phyloP scores from a whole-genome alignment of 2,888 invertebrate genomes.

The Cancer borealis region DNA sequence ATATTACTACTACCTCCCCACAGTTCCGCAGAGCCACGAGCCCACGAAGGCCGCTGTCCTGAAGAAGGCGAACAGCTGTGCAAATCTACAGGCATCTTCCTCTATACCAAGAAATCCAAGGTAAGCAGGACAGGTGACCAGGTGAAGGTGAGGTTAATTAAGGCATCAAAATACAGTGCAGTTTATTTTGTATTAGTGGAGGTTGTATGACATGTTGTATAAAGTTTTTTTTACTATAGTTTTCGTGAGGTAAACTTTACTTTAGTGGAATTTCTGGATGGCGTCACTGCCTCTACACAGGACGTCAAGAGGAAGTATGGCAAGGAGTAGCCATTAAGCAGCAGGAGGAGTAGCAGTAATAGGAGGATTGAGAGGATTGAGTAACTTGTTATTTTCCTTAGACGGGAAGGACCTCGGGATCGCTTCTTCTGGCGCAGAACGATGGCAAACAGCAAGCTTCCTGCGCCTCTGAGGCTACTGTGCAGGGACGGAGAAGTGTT shows the following conservation, averaged over 20 bases:
- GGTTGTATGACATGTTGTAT: too few species aligned
- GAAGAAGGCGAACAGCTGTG: conserved; percentile 65
- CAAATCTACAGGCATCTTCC: conserved; percentile 65
- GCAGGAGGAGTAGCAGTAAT: neutral
- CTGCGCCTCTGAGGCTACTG: conserved; percentile 72
- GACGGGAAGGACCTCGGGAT: conserved; percentile 53
- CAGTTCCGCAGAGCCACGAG: conserved; percentile 60
- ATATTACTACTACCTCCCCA: neutral
- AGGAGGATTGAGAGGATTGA: neutral
- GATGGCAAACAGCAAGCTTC: conserved; percentile 34
- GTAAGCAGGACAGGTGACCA: conserved; percentile 37
- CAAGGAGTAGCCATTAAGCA: neutral
- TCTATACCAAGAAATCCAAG: conserved; percentile 59
- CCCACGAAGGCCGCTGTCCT: conserved; percentile 53
- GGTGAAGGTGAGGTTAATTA: neutral
- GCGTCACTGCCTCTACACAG: too few species aligned
- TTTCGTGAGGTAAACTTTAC: too few species aligned
- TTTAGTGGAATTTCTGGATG: too few species aligned
- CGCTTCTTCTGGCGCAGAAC: conserved; percentile 43
- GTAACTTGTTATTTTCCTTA: neutral
- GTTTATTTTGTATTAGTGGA: neutral
- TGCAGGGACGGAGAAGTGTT: conserved; percentile 58
- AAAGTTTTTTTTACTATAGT: too few species aligned
- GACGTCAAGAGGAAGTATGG: neutral
- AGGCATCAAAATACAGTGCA: neutral